Conservation (phyloP, 1,140 invertebrate species). For the Meloidogyne chitwoodi region DNA sequence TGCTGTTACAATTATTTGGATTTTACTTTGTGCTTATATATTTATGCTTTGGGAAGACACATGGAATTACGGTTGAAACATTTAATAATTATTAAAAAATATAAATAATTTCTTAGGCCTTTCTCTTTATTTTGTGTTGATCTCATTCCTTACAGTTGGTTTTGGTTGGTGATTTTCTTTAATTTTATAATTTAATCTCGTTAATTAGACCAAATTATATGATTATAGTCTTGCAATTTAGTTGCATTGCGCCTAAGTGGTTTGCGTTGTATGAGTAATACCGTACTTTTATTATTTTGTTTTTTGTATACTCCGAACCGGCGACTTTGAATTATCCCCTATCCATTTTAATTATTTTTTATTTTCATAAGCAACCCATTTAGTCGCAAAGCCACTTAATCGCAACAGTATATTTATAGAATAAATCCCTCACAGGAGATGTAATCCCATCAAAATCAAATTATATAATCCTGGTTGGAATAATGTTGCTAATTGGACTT, state of each 20-base stretch:
- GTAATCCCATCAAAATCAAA: constrained; percentile 43
- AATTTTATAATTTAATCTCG: too few relatives aligned
- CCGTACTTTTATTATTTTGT: too few relatives aligned
- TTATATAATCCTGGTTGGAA: constrained; percentile 42
- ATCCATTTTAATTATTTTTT: not conserved
- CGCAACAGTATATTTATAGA: not conserved
- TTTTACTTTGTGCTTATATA: constrained; percentile 45
- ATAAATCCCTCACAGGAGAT: constrained; percentile 24
- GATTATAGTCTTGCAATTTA: too few relatives aligned
- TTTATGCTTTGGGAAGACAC: constrained; percentile 46
- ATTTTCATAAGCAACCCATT: too few relatives aligned
- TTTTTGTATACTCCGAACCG: too few relatives aligned
- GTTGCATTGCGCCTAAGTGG: too few relatives aligned
- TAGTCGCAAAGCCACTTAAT: not conserved
- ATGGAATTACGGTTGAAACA: constrained; percentile 42
- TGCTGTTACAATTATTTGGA: constrained; percentile 43
- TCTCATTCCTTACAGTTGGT: constrained; percentile 46
- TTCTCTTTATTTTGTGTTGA: constrained; percentile 46
- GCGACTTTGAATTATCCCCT: too few relatives aligned
- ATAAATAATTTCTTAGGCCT: constrained; percentile 24
- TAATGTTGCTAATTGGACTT: constrained; percentile 43
- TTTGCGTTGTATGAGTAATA: too few relatives aligned
- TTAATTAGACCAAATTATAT: too few relatives aligned
- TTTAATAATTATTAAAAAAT: not conserved
- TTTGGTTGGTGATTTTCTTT: constrained; percentile 23